Evolutionary conservation across 2,888 invertebrate genomes (phyloP), one percentile per base, ranked within the genome.

Genomic region (Epistrophella euchroma): DNA sequence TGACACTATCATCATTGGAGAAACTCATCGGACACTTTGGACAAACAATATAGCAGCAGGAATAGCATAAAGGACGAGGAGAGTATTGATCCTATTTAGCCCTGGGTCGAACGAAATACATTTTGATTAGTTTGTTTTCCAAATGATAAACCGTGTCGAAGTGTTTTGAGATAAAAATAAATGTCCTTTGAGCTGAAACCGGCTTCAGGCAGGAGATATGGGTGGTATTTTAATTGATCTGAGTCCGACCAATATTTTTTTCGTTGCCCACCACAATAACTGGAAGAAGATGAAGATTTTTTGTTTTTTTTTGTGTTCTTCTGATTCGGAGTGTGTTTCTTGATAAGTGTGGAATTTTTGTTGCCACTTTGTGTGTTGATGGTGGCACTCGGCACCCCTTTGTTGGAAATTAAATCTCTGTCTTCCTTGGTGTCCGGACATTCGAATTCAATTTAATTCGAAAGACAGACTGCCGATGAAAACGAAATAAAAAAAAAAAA

Each of bases 201-300:
- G 85, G 52, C 81, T 40, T 25, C 55, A 11, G 15, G n/a, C n/a
- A 13, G 22, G 22, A 22, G 13, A 58, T 60, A 70, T 78, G 86
- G 86, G 86, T 86, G 86, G 86, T 70, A 86, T 86, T 86, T 78
- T 86, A 86, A 86, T 86, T 86, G 86, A 82, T 80, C 76, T 9
- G 28, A 74, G 11, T 11, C 62, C 64, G 35, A 79, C 64, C 71
- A 84, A 68, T 58, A 71, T 62, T 62, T 74, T 62, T 74, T 50
- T 15, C 13, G 45, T 71, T 56, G 25, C 45, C 28, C 22, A 32
- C 56, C 79, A 84, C 80, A 80, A 71, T 28, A 62, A 19, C 0
- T 28, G 55, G 32, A 25, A 22, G 56, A 45, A 45, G 50, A 43
- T 25, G 40, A 52, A 13, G 50, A 50, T 50, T 50, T 50, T 50